phyloP scores from a whole-genome alignment of 2,888 invertebrate genomes.

The Portevinia maculata region DNA sequence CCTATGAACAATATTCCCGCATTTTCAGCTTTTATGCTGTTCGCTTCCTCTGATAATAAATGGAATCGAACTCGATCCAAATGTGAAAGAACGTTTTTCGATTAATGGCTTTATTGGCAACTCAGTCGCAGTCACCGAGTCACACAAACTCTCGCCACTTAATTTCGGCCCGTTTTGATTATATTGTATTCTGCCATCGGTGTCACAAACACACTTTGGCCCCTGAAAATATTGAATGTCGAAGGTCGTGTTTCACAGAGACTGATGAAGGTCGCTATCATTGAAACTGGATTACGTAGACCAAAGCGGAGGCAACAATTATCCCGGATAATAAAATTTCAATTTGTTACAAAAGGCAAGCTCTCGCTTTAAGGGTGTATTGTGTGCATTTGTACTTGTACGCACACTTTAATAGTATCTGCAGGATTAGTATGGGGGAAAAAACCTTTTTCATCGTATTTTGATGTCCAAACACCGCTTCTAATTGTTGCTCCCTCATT shows the following conservation, averaged over 20 bases:
- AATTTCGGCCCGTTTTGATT: constrained; percentile 27
- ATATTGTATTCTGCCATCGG: constrained; percentile 6
- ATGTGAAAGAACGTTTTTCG: constrained; percentile 29
- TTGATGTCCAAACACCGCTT: constrained; percentile 44
- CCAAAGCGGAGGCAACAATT: constrained; percentile 48
- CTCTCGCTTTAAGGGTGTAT: constrained; percentile 2
- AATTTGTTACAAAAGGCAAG: constrained; percentile 44
- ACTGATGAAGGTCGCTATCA: constrained; percentile 19
- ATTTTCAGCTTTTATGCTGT: constrained; percentile 37
- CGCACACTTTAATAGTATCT: constrained; percentile 8
- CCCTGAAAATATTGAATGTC: constrained; percentile 42
- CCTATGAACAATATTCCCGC: constrained; percentile 65
- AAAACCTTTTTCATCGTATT: constrained; percentile 35
- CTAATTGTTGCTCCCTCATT: constrained; percentile 43
- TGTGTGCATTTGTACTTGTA: constrained; percentile 31
- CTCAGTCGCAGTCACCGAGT: constrained; percentile 15
- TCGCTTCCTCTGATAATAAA: constrained; percentile 9
- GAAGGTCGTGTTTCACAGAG: constrained; percentile 47
- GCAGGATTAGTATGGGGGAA: constrained; percentile 31
- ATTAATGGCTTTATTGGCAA: constrained; percentile 69
- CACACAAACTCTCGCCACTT: constrained; percentile 25
- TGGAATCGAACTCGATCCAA: constrained; percentile 10
- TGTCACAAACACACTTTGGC: not conserved
- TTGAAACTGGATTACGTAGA: constrained; percentile 18
- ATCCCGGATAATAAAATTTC: constrained; percentile 42